A percentile compares a stretch with the other conserved stretches of the same genome.
Conservation (phyloP, 35 echinoderm and acorn worm genomes). For the Eucidaris tribuloides region DNA sequence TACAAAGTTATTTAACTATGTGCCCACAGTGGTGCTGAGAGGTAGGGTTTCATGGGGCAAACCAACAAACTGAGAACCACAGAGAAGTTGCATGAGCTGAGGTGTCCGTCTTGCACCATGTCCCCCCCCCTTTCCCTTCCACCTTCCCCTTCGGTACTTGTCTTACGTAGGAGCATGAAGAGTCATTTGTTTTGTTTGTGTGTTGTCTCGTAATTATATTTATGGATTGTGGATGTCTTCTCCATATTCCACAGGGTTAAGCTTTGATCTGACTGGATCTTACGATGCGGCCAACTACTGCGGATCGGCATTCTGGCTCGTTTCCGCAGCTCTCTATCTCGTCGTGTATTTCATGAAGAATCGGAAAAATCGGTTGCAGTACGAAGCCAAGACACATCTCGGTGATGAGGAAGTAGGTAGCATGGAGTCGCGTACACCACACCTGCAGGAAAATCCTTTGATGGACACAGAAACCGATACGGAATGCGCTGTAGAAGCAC, state of each 20-base stretch:
- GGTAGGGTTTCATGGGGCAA: no score
- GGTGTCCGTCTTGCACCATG: neutral
- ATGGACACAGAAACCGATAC: no score
- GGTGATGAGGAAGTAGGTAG: no score
- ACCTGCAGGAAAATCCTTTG: no score
- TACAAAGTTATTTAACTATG: no score
- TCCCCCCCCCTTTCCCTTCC: neutral
- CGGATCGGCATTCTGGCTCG: neutral
- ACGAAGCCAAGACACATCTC: no score
- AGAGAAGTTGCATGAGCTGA: neutral
- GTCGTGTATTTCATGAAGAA: neutral
- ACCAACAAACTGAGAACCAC: neutral
- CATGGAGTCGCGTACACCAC: no score
- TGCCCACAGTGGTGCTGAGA: no score
- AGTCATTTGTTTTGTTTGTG: neutral
- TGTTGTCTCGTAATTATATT: no score
- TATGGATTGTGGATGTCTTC: no score
- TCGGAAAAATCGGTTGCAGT: neutral
- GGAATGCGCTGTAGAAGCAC: no score
- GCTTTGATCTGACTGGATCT: slow-evolving; percentile 20
- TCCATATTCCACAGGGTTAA: neutral
- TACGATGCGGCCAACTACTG: slow-evolving; percentile 13
- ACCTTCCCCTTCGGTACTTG: neutral
- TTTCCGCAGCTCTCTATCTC: neutral
- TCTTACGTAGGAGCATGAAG: neutral